Evolutionary conservation across 2,113 vertebrate species (phyloP).

Genomic region (Alaudala cheleensis): DNA sequence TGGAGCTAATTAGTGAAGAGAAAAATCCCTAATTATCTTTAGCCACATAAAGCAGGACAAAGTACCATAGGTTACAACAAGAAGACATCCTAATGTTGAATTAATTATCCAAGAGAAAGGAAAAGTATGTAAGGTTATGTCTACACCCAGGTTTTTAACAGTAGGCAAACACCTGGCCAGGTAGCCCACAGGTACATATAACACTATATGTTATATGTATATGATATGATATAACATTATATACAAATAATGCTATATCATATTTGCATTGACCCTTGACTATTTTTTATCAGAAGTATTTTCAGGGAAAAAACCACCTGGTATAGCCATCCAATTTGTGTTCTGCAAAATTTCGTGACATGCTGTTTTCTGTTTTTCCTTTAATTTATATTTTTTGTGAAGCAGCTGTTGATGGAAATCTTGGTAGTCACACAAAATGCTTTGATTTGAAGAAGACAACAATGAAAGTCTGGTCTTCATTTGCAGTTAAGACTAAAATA

Average conservation of each 20-base stretch:
- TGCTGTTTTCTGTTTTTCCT: not conserved
- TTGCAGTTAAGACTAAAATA: not conserved
- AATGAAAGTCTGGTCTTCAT: too few relatives aligned
- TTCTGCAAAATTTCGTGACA: not conserved
- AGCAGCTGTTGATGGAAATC: not conserved
- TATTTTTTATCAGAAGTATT: not conserved
- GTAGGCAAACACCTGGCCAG: not conserved
- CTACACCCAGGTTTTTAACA: not conserved
- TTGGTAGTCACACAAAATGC: accelerated
- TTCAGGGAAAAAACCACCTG: not conserved
- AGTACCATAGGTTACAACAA: not conserved
- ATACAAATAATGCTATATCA: not conserved
- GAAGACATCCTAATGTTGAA: not conserved
- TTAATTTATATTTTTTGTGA: not conserved
- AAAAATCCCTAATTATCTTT: not conserved
- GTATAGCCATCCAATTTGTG: accelerated
- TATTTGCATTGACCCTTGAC: not conserved
- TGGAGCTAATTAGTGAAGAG: not conserved
- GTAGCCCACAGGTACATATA: not conserved
- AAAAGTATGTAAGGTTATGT: not conserved
- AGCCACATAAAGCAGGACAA: not conserved
- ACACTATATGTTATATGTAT: too few relatives aligned
- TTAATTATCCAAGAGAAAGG: not conserved
- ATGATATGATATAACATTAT: too few relatives aligned
- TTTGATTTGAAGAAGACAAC: not conserved